Evolutionary conservation across 2,888 invertebrate species (phyloP).

Genomic region (Dasysyrphus tricinctus): DNA sequence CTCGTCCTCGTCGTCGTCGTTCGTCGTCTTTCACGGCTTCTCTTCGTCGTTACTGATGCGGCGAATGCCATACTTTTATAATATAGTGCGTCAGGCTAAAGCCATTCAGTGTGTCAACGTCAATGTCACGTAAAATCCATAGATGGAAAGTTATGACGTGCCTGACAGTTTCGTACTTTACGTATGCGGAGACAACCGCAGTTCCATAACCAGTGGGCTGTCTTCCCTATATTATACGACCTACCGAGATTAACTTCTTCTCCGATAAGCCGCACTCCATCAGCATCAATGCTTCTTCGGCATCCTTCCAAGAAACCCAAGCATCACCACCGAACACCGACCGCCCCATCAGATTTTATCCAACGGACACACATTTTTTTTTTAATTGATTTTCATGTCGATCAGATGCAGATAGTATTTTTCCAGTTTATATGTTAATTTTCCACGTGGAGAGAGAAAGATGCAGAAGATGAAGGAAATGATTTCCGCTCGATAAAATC

Average conservation of each 20-base stretch:
- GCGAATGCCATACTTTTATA: neutral
- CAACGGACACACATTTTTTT: conserved; percentile 42
- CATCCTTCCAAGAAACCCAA: conserved; percentile 33
- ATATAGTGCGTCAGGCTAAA: conserved; percentile 51
- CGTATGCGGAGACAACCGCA: conserved; percentile 39
- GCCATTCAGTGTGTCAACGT: conserved; percentile 68
- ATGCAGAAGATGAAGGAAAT: conserved; percentile 28
- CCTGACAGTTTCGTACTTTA: conserved; percentile 62
- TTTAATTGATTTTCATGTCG: conserved; percentile 72
- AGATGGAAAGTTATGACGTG: conserved; percentile 74
- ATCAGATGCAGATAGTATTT: conserved; percentile 62
- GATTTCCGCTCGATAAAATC: conserved; percentile 72
- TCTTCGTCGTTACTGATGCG: conserved; percentile 3
- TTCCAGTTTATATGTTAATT: conserved; percentile 66
- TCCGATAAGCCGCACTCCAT: conserved; percentile 50
- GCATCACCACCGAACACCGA: neutral
- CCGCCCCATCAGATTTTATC: conserved; percentile 47
- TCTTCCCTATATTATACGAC: conserved; percentile 2
- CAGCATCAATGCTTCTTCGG: conserved; percentile 14
- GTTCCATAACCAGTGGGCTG: conserved; percentile 39
- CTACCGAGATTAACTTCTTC: conserved; percentile 61
- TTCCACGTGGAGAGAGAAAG: conserved; percentile 24
- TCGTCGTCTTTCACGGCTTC: neutral
- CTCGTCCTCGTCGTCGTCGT: neutral
- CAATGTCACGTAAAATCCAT: conserved; percentile 73